Evolutionary conservation across 2,113 vertebrate species (phyloP).

Genomic region (Entosphenus tridentatus): DNA sequence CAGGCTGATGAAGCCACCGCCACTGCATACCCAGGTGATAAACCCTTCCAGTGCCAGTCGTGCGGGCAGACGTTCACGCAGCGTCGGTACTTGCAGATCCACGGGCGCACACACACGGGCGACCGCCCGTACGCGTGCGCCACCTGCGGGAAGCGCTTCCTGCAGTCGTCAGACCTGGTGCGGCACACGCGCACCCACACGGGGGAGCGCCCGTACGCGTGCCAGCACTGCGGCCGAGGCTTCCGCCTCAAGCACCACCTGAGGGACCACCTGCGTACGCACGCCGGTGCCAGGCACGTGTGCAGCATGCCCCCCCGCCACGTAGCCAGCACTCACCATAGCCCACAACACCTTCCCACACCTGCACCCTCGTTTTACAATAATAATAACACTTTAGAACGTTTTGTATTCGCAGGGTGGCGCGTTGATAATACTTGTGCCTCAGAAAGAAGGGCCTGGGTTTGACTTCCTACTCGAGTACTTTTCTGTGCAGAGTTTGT

Average conservation of each 20-base stretch:
- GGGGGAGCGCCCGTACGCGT: constrained; percentile 6
- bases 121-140: constrained; percentile 2
- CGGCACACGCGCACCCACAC: constrained; percentile 5
- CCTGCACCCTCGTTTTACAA: too few relatives aligned
- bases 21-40: too few relatives aligned
- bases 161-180: neutral
- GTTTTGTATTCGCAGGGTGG: too few relatives aligned
- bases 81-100: constrained; percentile 5
- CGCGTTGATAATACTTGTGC: too few relatives aligned
- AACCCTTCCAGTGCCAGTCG: constrained; percentile 1
- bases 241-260: constrained; percentile 4
- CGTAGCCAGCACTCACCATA: too few relatives aligned
- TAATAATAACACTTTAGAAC: too few relatives aligned
- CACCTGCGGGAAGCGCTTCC: constrained; percentile 2
- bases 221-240: neutral
- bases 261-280: constrained; percentile 1
- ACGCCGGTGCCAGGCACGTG: neutral
- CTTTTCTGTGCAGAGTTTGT: too few relatives aligned
- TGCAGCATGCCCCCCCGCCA: too few relatives aligned
- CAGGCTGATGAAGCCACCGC: too few relatives aligned
- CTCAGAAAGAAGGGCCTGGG: too few relatives aligned
- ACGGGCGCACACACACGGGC: constrained; percentile 2
- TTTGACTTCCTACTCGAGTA: too few relatives aligned
- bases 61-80: constrained; percentile 3
- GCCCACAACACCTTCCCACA: too few relatives aligned